Evolutionary conservation across 2,113 vertebrate species (phyloP).

Genomic region (Axis porcinus): DNA sequence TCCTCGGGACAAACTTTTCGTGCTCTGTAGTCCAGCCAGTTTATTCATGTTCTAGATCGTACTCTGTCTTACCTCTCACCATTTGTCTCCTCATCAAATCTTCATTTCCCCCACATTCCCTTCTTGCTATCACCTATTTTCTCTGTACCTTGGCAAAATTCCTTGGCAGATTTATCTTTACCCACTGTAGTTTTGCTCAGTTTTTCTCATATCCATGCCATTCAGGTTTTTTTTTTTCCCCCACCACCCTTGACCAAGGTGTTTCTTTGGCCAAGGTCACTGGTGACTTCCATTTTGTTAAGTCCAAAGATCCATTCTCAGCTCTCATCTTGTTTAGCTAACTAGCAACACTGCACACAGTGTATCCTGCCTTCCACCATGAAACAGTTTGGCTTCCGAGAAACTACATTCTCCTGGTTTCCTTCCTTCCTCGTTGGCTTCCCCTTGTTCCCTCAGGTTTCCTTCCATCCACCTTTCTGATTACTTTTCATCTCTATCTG

Average conservation of each 20-base stretch:
- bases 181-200: not conserved
- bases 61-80: not conserved
- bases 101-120: not conserved
- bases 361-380: not conserved
- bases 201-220: not conserved
- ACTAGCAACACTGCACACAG: not conserved
- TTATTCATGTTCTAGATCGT: not conserved
- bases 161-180: not conserved
- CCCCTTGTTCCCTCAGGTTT: not conserved
- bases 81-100: not conserved
- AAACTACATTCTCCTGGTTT: not conserved
- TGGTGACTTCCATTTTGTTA: not conserved
- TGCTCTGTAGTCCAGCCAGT: not conserved
- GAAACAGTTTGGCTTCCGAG: not conserved
- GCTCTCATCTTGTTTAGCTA: not conserved
- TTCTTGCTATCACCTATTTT: not conserved
- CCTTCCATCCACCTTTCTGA: not conserved
- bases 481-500: not conserved
- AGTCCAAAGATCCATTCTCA: not conserved
- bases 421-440: not conserved
- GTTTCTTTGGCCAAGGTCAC: not conserved
- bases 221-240: not conserved
- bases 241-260: not conserved
- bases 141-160: not conserved
- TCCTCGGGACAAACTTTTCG: not conserved